phyloP scores from a whole-genome alignment of 2,113 vertebrate species.

The Madoqua kirkii region DNA sequence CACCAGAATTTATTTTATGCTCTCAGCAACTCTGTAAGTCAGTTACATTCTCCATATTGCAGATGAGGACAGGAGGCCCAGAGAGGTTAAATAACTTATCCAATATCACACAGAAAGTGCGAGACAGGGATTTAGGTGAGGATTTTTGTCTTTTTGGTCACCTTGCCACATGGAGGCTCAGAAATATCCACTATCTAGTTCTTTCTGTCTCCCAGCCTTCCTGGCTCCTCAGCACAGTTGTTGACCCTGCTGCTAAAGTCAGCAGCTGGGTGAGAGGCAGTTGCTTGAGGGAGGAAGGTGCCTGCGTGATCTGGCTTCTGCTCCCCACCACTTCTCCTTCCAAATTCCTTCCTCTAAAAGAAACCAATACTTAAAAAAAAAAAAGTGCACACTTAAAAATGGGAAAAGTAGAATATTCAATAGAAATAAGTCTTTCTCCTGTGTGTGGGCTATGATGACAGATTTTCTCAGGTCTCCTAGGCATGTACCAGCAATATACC shows the following conservation, averaged over 20 bases:
- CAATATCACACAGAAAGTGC: not conserved
- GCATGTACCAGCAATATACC: not conserved
- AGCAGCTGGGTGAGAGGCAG: not conserved
- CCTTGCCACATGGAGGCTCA: not conserved
- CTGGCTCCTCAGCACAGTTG: not conserved
- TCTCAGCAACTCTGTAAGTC: not conserved
- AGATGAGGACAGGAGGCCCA: not conserved
- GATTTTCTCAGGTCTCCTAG: not conserved
- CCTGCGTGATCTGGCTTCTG: not conserved
- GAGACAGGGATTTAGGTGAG: not conserved
- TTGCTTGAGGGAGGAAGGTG: not conserved
- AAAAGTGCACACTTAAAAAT: not conserved
- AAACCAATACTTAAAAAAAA: not conserved
- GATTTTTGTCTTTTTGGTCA: not conserved
- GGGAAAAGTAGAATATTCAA: not conserved
- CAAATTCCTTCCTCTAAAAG: not conserved
- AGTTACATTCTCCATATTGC: not conserved
- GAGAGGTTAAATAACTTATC: not conserved
- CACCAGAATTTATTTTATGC: not conserved
- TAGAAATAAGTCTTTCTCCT: not conserved
- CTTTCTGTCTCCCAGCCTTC: not conserved
- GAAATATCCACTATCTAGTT: not conserved
- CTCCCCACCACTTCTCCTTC: not conserved
- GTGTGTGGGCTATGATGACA: too few relatives aligned
- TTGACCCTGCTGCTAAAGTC: not conserved